Conservation (phyloP, 2,888 invertebrate species). For the Caenorhabditis drosophilae region DNA sequence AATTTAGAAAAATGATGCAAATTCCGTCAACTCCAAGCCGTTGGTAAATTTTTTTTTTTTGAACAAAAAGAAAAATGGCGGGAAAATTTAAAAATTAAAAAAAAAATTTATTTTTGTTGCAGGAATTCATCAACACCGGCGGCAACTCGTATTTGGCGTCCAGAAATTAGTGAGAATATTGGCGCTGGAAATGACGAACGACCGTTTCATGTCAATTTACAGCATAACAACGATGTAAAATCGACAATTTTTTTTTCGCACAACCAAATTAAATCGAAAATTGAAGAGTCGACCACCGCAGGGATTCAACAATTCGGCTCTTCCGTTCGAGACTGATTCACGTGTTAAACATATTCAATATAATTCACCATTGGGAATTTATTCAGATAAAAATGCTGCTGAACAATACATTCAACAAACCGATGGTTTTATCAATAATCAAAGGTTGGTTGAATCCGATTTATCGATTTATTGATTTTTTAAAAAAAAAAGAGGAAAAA, state of each 20-base stretch:
- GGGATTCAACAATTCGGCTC: conserved; percentile 53
- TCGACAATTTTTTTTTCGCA: neutral
- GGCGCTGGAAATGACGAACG: conserved; percentile 33
- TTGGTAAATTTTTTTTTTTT: conserved; percentile 31
- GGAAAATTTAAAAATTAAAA: neutral
- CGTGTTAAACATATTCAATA: conserved; percentile 54
- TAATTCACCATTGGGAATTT: conserved; percentile 51
- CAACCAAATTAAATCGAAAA: neutral
- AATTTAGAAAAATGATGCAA: conserved; percentile 37
- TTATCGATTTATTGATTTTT: no score
- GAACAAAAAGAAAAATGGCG: neutral
- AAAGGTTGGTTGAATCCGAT: conserved; percentile 34
- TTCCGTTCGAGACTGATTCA: conserved; percentile 54
- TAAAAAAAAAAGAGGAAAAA: neutral
- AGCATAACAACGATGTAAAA: conserved; percentile 42
- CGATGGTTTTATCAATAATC: conserved; percentile 56
- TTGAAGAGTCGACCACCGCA: conserved; percentile 45
- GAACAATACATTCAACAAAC: conserved; percentile 64
- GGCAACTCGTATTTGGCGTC: conserved; percentile 51
- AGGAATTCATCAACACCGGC: conserved; percentile 42
- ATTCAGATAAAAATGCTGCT: conserved; percentile 56
- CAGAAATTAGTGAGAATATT: conserved; percentile 50
- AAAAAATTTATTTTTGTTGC: conserved; percentile 9
- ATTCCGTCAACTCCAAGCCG: conserved; percentile 51
- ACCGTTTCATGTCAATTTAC: conserved; percentile 41